phyloP scores from a whole-genome alignment of 2,888 invertebrate genomes.

The Epirrhoe tristata region DNA sequence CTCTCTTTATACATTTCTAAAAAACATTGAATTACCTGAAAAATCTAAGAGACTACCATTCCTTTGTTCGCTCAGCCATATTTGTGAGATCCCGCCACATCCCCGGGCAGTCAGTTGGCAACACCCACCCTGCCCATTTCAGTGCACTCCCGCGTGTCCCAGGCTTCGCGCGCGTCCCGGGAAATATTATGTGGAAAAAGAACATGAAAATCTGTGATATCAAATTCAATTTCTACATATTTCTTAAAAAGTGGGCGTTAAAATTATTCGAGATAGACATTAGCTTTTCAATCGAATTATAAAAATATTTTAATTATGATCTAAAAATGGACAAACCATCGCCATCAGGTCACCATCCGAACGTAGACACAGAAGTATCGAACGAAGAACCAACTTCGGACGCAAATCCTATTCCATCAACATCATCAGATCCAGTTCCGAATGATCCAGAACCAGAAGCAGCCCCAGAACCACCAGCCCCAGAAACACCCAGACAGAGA shows the following conservation, averaged over 20 bases:
- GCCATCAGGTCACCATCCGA: not conserved
- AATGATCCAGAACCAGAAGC: not conserved
- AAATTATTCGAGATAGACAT: conserved; percentile 18
- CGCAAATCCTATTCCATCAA: not conserved
- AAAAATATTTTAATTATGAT: conserved; percentile 7
- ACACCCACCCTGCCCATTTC: conserved; percentile 8
- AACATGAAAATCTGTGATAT: conserved; percentile 12
- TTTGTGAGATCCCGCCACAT: not conserved
- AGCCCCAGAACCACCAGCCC: not conserved
- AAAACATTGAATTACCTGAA: too few relatives aligned
- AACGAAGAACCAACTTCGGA: not conserved
- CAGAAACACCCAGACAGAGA: not conserved
- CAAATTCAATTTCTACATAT: conserved; percentile 18
- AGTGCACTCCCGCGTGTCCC: conserved; percentile 20
- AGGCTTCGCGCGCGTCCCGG: conserved; percentile 10
- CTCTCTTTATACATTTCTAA: too few relatives aligned
- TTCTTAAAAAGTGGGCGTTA: conserved; percentile 15
- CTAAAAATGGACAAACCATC: conserved; percentile 16
- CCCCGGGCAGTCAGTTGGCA: conserved; percentile 3
- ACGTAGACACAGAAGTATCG: not conserved
- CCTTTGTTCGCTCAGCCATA: not conserved
- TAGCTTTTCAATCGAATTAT: conserved; percentile 1
- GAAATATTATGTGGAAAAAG: conserved; percentile 9
- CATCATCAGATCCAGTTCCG: not conserved
- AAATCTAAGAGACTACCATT: too few relatives aligned